Percentiles rank a stretch among this genome's conserved stretches.
Evolutionary conservation across 2,113 vertebrate species (phyloP).

Genomic region (Sturnira hondurensis): DNA sequence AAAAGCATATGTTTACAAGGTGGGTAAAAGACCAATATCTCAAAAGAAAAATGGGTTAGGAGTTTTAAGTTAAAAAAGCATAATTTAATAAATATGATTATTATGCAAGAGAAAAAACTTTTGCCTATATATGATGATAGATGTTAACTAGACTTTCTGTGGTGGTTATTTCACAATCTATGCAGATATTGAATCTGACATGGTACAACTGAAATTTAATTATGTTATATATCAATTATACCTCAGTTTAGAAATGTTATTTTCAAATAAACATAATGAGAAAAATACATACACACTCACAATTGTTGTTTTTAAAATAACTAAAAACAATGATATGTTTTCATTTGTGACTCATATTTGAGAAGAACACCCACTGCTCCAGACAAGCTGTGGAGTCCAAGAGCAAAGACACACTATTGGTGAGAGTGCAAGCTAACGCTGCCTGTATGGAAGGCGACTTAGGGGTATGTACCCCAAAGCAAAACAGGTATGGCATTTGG

Average conservation of each 20-base stretch:
- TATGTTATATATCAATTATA: background rate
- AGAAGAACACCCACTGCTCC: background rate
- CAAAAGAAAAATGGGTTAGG: background rate
- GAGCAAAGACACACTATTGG: background rate
- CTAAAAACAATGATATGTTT: background rate
- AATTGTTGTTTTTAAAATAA: background rate
- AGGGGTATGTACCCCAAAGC: background rate
- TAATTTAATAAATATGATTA: background rate
- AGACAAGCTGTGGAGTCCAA: background rate
- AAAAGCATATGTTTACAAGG: background rate
- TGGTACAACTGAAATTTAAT: background rate
- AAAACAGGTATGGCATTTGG: background rate
- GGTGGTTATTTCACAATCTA: background rate
- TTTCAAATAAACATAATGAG: background rate
- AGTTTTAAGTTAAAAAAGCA: background rate
- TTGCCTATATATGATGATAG: background rate
- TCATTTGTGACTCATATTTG: background rate
- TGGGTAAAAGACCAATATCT: background rate
- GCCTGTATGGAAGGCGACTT: background rate
- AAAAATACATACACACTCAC: background rate
- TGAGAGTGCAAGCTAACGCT: background rate
- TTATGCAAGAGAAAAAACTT: background rate
- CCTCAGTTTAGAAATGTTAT: background rate
- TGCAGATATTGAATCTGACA: background rate
- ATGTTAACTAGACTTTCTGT: background rate